phyloP scores from a whole-genome alignment of 2,113 vertebrate species.

The Aegithalos caudatus region DNA sequence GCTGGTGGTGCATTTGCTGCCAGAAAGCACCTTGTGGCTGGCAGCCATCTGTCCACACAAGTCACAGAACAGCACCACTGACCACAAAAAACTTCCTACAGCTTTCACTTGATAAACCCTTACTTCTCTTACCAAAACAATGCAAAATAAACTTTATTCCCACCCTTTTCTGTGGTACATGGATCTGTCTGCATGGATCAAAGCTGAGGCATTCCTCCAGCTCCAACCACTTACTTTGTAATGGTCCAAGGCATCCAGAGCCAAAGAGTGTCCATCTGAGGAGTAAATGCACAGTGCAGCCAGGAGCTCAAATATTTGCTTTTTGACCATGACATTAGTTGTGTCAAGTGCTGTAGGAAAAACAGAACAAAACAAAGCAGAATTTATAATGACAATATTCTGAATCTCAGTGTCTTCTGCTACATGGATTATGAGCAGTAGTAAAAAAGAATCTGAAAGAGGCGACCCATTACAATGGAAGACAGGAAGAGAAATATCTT shows the following conservation, averaged over 20 bases:
- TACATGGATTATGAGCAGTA: not conserved
- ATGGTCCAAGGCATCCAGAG: conserved; percentile 92
- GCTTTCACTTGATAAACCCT: not conserved
- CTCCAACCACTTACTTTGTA: conserved; percentile 84
- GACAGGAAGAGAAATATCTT: not conserved
- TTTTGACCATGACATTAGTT: conserved; percentile 97
- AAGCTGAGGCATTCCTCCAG: not conserved
- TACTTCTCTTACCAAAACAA: not conserved
- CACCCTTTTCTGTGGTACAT: not conserved
- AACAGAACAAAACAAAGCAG: not conserved
- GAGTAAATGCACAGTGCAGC: conserved; percentile 95
- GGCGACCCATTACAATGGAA: not conserved
- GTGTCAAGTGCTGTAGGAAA: conserved; percentile 88
- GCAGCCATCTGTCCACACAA: not conserved
- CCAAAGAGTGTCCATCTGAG: conserved; percentile 82
- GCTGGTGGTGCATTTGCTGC: not conserved
- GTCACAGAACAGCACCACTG: not conserved
- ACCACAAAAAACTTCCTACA: not conserved
- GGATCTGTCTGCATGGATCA: not conserved
- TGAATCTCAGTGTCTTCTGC: not conserved
- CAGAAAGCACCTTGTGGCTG: not conserved
- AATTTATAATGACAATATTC: not conserved
- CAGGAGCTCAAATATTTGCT: conserved; percentile 95
- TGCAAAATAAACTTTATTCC: not conserved
- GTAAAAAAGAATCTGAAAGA: not conserved